Conservation (phyloP, 2,113 vertebrate genomes). For the Xenus cinereus region DNA sequence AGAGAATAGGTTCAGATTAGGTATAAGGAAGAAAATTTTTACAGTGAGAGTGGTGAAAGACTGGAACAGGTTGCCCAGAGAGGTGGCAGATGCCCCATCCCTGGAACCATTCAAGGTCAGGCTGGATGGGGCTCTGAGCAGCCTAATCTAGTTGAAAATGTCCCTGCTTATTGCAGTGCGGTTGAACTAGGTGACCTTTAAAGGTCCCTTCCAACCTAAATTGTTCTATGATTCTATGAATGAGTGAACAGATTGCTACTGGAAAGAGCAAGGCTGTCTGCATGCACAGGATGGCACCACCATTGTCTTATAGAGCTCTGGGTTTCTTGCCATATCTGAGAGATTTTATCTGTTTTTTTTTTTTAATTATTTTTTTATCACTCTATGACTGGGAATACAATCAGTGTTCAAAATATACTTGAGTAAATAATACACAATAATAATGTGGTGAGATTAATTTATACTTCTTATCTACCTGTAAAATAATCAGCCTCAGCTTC, state of each 20-base stretch:
- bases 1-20: not conserved
- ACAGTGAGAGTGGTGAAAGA: not conserved
- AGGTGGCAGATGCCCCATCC: not conserved
- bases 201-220: not conserved
- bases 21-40: not conserved
- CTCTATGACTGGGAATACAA: not conserved
- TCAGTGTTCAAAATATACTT: not conserved
- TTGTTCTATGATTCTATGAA: not conserved
- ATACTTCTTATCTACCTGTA: not conserved
- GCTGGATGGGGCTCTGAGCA: not conserved
- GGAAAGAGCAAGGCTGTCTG: not conserved
- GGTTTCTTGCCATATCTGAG: not conserved
- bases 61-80: not conserved
- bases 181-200: not conserved
- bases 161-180: not conserved
- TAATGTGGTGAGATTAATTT: not conserved
- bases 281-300: not conserved
- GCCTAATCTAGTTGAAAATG: not conserved
- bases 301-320: not conserved
- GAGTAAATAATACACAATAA: not conserved
- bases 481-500: not conserved
- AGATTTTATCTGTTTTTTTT: not conserved
- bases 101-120: not conserved
- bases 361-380: not conserved
- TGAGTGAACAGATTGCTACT: not conserved